Base-by-base conservation (phyloP, 2,113 vertebrate species). In the Calonectris borealis region DNA sequence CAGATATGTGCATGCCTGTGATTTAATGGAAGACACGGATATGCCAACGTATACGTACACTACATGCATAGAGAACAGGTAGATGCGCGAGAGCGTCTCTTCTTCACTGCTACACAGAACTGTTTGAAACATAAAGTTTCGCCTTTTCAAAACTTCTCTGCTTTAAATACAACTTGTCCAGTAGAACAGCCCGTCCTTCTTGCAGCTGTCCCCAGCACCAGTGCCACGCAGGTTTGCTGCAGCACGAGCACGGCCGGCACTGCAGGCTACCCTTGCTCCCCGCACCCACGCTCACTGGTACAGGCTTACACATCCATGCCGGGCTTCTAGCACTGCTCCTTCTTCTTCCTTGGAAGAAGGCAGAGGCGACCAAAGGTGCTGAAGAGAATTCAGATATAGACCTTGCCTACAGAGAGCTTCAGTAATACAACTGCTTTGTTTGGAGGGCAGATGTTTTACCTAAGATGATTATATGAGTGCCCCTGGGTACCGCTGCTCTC, bases 251-350 rank as follows among this genome's bases (percentile, higher is more conserved):
- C 25, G 2, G 31, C 48, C 71, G 61, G 20, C 5, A 4, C 60
- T 52, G 64, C 44, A 61, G 46, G 29, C 31, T 46, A 4, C 11
- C 34, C 36, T 8, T 32, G 24, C 46, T 84, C 51, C 52, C 51
- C 1, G 3, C 6, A 0, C 27, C 29, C 34, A 31, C 0, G 0
- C 40, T 68, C n/a, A 17, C 34, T 25, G 42, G 9, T 60, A 6
- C 0, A 5, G 57, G 38, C 36, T 85, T 40, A 46, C 6, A 17
- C 38, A 32, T 19, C 10, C 34, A 11, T 2, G 2, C n/a, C 2
- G 1, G 31, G 36, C 31, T 42, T 36, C 70, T 4, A 18, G 26
- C 40, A 34, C 48, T 5, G 66, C 51, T 83, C 32, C 34, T 88
- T 65, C 31, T 61, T 55, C 38, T 71, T 62, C 49, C 42, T 55